These are phyloP conservation scores for Heliconius cydno DNA, from an alignment of 2,888 invertebrate genomes.

Conservation along the genomic window DNA sequence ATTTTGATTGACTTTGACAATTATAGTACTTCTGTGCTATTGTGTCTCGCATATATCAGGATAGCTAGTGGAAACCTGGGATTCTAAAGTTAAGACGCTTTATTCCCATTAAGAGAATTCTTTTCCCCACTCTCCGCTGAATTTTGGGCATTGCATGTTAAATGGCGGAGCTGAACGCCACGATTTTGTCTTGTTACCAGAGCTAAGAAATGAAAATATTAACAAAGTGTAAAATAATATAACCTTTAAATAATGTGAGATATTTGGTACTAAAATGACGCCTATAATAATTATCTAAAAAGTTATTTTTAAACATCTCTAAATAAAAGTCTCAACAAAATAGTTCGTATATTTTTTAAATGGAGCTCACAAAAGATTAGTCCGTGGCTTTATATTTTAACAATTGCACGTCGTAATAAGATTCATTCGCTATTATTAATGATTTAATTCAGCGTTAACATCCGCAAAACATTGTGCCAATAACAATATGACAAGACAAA, in stretches of 20 bases:
- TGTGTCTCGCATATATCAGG: not conserved
- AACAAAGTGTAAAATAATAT: not conserved
- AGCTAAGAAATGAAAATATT: not conserved
- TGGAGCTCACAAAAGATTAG: not conserved
- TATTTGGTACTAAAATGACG: too few species aligned
- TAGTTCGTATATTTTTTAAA: not conserved
- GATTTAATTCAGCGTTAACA: slow-evolving; percentile 3
- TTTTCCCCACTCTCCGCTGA: not conserved
- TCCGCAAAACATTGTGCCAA: slow-evolving; percentile 1
- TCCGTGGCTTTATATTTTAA: not conserved
- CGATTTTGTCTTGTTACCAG: not conserved
- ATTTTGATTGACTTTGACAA: not conserved
- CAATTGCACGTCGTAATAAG: not conserved
- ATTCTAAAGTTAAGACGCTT: not conserved
- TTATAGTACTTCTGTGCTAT: not conserved
- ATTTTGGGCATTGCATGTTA: too few species aligned
- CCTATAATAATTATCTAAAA: not conserved
- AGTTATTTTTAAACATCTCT: not conserved
- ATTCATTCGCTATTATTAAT: slow-evolving; percentile 9
- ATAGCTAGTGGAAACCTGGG: not conserved
- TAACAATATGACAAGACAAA: slow-evolving; percentile 9
- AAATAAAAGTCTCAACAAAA: not conserved
- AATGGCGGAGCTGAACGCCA: not conserved
- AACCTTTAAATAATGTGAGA: not conserved
- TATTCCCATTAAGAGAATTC: not conserved